Percentiles rank a stretch among this genome's conserved stretches.
These are phyloP conservation scores for Idaea dimidiata DNA, from an alignment of 2,888 invertebrate species.

Conservation along the genomic window DNA sequence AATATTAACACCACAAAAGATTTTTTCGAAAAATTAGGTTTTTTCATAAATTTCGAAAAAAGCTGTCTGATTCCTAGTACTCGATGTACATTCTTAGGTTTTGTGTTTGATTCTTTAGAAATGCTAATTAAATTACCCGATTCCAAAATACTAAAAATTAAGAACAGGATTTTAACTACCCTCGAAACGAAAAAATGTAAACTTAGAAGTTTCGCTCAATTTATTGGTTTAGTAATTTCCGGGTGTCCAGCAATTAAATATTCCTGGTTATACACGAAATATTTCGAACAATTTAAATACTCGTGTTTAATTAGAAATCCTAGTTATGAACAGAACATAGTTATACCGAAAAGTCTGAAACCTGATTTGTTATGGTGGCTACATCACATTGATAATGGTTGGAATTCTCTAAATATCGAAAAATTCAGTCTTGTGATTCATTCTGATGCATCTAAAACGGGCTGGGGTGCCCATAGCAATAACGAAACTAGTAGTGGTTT, in stretches of 20 bases:
- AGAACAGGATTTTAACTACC: not conserved
- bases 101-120: not conserved
- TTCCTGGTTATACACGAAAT: not conserved
- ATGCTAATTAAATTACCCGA: not conserved
- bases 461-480: no score
- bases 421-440: no score
- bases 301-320: no score
- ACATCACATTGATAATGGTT: no score
- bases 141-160: not conserved
- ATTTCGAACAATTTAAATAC: not conserved
- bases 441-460: no score
- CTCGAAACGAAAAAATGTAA: not conserved
- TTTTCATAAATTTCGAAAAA: constrained; percentile 3
- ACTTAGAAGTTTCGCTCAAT: not conserved
- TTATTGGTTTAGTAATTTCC: not conserved
- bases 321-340: no score
- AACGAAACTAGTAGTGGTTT: no score
- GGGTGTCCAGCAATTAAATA: constrained; percentile 2
- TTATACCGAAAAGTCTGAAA: no score
- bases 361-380: no score
- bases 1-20: not conserved
- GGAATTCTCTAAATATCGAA: not conserved
- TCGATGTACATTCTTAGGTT: not conserved
- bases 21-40: not conserved
- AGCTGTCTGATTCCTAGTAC: constrained; percentile 1